Base-by-base conservation (phyloP, 1,140 invertebrate genomes). In the Zaprionus tsacasi region DNA sequence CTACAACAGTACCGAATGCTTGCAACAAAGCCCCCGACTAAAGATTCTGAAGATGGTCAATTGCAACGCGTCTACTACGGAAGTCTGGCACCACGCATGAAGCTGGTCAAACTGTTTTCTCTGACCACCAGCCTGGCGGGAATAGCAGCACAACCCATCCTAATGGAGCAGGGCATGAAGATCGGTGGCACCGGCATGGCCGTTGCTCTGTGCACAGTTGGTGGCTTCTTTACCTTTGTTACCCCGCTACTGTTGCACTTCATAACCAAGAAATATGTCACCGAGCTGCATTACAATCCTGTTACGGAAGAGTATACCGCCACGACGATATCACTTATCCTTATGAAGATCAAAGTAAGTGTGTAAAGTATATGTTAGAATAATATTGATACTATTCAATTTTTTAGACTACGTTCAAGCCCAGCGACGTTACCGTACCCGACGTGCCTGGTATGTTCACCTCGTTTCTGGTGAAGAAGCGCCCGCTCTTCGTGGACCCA, bases 261-360 rank as follows among this genome's bases (percentile, higher is more conserved):
- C 6, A 93, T 98, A 13, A 96, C 96, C 3, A 98, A 96, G 82
- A 97, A 97, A 93, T 99, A 99, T 94, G 95, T 98, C 0, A 96
- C 95, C 0, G 93, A 95, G 70, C 93, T 99, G 3, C 93, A 95
- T 68, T 98, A 97, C 82, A 94, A 97, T 92, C 87, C 93, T 12
- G 76, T 91, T 25, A 94, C 93, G 35, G 94, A 95, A 33, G 94
- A 93, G 56, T 97, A 96, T 86, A 95, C 94, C 30, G 96, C 96
- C n/a, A 95, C 94, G 13, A 95, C 95, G 35, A 94, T 95, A 27
- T 95, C 94, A 17, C 94, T 97, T 58, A 95, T 97, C 76, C 89
- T 96, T 48, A 83, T 92, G 58, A 93, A 93, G 76, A 95, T 95
- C 92, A 92, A 95, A 93, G 96, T 96, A 92, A 91, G 72, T 60